Base-by-base conservation (phyloP, 2,888 invertebrate genomes). In the Graphium colonna region DNA sequence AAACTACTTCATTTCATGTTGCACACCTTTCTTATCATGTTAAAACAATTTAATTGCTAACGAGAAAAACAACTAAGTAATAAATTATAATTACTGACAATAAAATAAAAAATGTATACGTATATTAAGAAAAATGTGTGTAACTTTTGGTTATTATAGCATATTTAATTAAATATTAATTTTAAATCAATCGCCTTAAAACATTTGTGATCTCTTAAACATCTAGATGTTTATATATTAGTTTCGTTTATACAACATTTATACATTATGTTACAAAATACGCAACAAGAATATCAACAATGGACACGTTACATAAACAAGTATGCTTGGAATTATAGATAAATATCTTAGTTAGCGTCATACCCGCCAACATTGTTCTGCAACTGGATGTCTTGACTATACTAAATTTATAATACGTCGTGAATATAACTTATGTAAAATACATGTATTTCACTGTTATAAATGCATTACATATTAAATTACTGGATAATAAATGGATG, bases 281-380 rank as follows among this genome's bases (percentile, higher is more conserved):
- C 78, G 86, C 81, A 89, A 89, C 88, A 88, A 87, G 87, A 87
- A 85, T 86, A 87, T 85, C 83, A 88, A 89, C 88, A 88, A 88
- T 89, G 87, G 87, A 88, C 88, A 82, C 67, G 68, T 78, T 78
- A 79, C 75, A 36, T 79, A 79, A 77, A 82, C 78, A 79, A 81
- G 82, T 79, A 79, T 73, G 72, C 69, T 42, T 1, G 12, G 28
- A 46, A 46, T 21, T 21, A 21, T 1, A 45, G 8, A 51, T 45
- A 61, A 49, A 59, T 52, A 39, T 40, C 17, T 10, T 2, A 38
- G 13, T 21, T 47, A 15, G 39, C 38, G 51, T 17, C 43, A 47
- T 36, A 52, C 33, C 41, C 39, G 21, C 36, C 55, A 57, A 54
- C 38, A 50, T 42, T 5, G 5, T 31, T 17, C 13, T 15, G n/a